Base-by-base conservation (phyloP, 2,888 invertebrate species). In the Allygus modestus region DNA sequence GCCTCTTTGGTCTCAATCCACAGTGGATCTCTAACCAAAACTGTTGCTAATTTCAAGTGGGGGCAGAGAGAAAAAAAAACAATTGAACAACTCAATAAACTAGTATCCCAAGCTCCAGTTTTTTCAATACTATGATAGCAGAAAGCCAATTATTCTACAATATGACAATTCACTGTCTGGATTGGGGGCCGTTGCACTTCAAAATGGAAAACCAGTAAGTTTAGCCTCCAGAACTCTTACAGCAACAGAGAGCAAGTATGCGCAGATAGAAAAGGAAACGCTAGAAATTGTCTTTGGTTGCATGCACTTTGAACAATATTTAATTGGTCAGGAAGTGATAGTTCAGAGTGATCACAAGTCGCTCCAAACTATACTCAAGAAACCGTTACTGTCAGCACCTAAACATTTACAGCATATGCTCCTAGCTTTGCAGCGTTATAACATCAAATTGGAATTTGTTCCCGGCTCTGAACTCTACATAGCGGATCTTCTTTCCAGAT, bases 271-370 rank as follows among this genome's bases (percentile, higher is more conserved):
- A 28, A 23, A 28, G 11, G 61, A 61, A 61, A 11, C 28, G 1
- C n/a, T 61, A 23, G 61, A 5, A 9, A 23, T 61, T 23, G 61
- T 61, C 15, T 61, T 61, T 61, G 61, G 26, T 28, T 61, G 61
- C 15, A 28, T 28, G 28, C 61, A 20, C 23, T 61, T 28, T 28
- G 26, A 61, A 12, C 61, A 61, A 23, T 61, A 61, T 20, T 28
- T 61, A 28, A 28, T 61, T 23, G 61, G 61, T 15, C 46, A 46
- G 12, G 46, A 46, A 15, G 17, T 46, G 1, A 46, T 46, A 46
- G 88, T 89, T 1, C 84, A 88, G 65, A 88, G 86, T 41, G 89
- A 90, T 85, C 89, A 90, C 81, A 89, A 89, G 81, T n/a, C n/a
- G n/a, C n/a, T n/a, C 89, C 89, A 87, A 58, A 11, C 87, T 11